A percentile compares a stretch with the other conserved stretches of the same genome.
Conservation (phyloP, 92 coral and sea anemone genomes). For the Phenganax subtilis region DNA sequence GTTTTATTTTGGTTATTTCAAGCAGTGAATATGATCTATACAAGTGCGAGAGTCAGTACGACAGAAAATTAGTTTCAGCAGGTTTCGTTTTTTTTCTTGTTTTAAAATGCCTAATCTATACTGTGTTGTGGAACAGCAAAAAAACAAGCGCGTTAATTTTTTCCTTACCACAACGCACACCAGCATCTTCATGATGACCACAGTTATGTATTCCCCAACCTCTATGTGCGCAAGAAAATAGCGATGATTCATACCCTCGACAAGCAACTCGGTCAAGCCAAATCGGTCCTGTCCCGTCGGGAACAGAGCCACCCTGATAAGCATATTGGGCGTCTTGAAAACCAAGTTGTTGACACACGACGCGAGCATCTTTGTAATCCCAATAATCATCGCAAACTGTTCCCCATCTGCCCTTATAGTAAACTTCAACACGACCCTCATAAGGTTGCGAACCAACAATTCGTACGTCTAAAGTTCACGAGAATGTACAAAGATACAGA, state of each 20-base stretch:
- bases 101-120: not conserved
- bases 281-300: not conserved
- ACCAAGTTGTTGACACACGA: constrained; percentile 18
- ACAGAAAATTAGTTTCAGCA: not conserved
- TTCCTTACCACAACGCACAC: not conserved
- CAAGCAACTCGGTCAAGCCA: not conserved
- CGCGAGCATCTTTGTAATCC: constrained; percentile 12
- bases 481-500: not conserved
- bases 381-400: constrained; percentile 10
- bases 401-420: constrained; percentile 17
- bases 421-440: constrained; percentile 11
- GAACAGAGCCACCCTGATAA: not conserved
- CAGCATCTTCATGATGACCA: not conserved
- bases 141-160: no score
- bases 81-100: not conserved
- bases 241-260: constrained; percentile 2
- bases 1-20: no score
- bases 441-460: not conserved
- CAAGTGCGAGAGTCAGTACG: no score
- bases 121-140: no score
- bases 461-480: not conserved
- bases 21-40: no score
- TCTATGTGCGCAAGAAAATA: not conserved
- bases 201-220: constrained; percentile 1
- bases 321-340: constrained; percentile 2